phyloP scores from a whole-genome alignment of 1,140 invertebrate species.

The Liolophura sinensis region DNA sequence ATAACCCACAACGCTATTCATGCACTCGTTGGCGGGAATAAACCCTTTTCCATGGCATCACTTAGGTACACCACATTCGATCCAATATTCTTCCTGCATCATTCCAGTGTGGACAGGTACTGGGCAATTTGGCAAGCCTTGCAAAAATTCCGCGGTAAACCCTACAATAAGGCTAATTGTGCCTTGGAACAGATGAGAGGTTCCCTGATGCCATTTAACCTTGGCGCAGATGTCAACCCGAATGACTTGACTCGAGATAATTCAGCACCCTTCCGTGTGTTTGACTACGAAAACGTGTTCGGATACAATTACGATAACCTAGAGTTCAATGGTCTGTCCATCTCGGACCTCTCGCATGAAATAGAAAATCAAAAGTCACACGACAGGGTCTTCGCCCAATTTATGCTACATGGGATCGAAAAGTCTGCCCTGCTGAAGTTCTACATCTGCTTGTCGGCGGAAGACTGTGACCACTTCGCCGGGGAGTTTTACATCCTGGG shows the following conservation, averaged over 20 bases:
- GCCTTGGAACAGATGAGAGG: slow-evolving; percentile 14
- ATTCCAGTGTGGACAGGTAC: slow-evolving; percentile 27
- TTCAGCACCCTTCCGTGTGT: slow-evolving; percentile 22
- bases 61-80: slow-evolving; percentile 26
- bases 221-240: slow-evolving; percentile 8
- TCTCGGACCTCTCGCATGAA: slow-evolving; percentile 12
- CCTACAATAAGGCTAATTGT: slow-evolving; percentile 28
- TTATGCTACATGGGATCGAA: slow-evolving; percentile 24
- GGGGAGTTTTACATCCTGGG: slow-evolving; percentile 31
- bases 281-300: slow-evolving; percentile 16
- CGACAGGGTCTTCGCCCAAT: slow-evolving; percentile 21
- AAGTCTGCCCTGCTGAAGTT: slow-evolving; percentile 18
- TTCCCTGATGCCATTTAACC: slow-evolving; percentile 12
- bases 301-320: slow-evolving; percentile 26
- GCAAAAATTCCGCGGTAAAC: slow-evolving; percentile 20
- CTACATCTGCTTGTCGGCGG: not conserved
- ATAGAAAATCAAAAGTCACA: slow-evolving; percentile 4
- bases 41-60: slow-evolving; percentile 25
- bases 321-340: slow-evolving; percentile 19
- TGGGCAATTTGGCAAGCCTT: slow-evolving; percentile 35
- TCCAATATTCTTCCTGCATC: slow-evolving; percentile 19
- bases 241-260: slow-evolving; percentile 16
- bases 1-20: slow-evolving; percentile 28
- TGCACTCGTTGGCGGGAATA: slow-evolving; percentile 21
- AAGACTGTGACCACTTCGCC: slow-evolving; percentile 3